These are phyloP conservation scores for Acanthaster planci DNA, from an alignment of 35 echinoderm and acorn worm species.

Conservation along the genomic window DNA sequence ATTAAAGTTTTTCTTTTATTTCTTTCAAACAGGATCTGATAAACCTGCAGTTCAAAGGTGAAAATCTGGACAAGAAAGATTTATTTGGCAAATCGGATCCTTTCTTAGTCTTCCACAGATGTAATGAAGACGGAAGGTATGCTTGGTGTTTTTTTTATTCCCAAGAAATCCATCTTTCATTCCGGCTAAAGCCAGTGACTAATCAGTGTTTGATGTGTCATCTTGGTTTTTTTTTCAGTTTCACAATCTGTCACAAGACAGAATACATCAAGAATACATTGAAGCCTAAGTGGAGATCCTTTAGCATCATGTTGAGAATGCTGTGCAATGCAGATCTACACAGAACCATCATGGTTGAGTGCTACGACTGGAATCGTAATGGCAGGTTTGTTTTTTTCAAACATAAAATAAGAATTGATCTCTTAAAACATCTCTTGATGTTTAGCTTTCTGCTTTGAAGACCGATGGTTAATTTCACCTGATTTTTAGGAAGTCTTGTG, in stretches of 20 bases:
- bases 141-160: not conserved
- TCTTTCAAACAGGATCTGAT: slow-evolving; percentile 67
- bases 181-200: too few relatives aligned
- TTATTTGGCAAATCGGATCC: slow-evolving; percentile 95
- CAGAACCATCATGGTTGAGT: slow-evolving; percentile 87
- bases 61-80: slow-evolving; percentile 89
- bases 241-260: slow-evolving; percentile 91
- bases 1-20: too few relatives aligned
- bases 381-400: slow-evolving; percentile 87
- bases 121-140: slow-evolving; percentile 73
- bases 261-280: slow-evolving; percentile 97
- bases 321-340: slow-evolving; percentile 94
- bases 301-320: slow-evolving; percentile 66
- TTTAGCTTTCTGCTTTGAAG: too few relatives aligned
- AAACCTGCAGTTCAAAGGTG: slow-evolving; percentile 74
- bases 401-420: too few relatives aligned
- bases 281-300: slow-evolving; percentile 82
- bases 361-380: slow-evolving; percentile 94
- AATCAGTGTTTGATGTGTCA: too few relatives aligned
- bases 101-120: slow-evolving; percentile 80
- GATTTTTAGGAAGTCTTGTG: too few relatives aligned
- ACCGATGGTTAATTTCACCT: too few relatives aligned
- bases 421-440: too few relatives aligned
- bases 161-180: too few relatives aligned
- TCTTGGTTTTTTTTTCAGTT: slow-evolving; percentile 42